Conservation (phyloP, 1,140 invertebrate genomes). For the Cyclargus thomasi region DNA sequence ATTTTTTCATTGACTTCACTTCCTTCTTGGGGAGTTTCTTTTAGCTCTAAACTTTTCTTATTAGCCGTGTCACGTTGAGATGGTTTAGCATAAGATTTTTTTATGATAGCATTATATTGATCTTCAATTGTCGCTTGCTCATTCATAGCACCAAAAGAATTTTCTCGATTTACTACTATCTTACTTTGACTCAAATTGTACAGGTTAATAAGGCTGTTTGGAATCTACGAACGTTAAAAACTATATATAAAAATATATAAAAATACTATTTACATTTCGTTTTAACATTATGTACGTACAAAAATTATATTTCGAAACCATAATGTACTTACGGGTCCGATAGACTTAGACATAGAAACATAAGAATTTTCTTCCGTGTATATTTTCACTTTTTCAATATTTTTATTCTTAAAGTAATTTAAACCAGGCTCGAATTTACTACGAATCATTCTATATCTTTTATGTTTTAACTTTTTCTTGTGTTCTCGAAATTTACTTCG, state of each 20-base stretch:
- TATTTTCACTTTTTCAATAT: neutral
- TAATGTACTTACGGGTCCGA: neutral
- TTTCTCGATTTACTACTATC: constrained; percentile 38
- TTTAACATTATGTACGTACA: too few relatives aligned
- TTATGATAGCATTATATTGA: neutral
- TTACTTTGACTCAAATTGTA: constrained; percentile 35
- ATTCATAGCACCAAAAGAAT: constrained; percentile 26
- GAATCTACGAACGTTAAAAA: constrained; percentile 39
- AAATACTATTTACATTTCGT: too few relatives aligned
- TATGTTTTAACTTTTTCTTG: neutral
- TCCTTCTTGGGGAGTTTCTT: too few relatives aligned
- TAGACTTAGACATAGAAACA: constrained; percentile 4
- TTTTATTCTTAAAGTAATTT: neutral
- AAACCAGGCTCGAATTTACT: neutral
- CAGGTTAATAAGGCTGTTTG: constrained; percentile 43
- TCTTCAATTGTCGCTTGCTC: constrained; percentile 34
- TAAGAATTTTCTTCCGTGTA: neutral
- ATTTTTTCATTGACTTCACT: too few relatives aligned
- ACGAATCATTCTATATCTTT: neutral
- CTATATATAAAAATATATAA: too few relatives aligned
- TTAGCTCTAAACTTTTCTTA: neutral
- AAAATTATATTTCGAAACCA: too few relatives aligned
- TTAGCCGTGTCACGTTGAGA: neutral
- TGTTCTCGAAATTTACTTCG: neutral
- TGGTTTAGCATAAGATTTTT: neutral